Evolutionary conservation across 2,888 invertebrate species (phyloP).

Genomic region (Hermaeophaga mercurialis): DNA sequence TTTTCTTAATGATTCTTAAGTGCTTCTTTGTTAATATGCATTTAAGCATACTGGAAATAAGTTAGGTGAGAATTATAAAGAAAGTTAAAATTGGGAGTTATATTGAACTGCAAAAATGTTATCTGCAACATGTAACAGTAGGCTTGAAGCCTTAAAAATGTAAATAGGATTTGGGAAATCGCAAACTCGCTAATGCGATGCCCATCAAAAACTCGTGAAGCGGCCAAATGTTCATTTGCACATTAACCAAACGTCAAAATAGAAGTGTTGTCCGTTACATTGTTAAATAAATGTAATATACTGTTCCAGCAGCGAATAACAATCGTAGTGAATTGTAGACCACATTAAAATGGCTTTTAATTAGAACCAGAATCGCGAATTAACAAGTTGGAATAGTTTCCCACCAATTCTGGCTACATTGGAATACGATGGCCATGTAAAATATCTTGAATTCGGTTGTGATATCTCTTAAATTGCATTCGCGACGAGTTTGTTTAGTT

Average conservation of each 20-base stretch:
- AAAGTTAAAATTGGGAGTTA: too few species aligned
- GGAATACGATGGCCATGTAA: constrained; percentile 20
- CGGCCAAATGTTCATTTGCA: too few species aligned
- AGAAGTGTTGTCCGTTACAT: background rate
- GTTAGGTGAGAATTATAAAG: too few species aligned
- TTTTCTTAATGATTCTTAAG: too few species aligned
- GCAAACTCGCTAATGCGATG: too few species aligned
- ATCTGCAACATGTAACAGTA: too few species aligned
- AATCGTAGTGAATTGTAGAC: background rate
- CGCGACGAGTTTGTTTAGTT: constrained; percentile 2
- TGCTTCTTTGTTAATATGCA: too few species aligned
- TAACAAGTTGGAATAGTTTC: constrained; percentile 18
- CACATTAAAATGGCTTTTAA: constrained; percentile 19
- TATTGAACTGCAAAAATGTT: too few species aligned
- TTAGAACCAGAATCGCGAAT: constrained; percentile 19
- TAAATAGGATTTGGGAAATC: too few species aligned
- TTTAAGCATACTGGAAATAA: too few species aligned
- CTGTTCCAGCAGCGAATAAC: background rate
- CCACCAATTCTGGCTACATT: constrained; percentile 11
- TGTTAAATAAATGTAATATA: background rate
- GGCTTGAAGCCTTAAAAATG: too few species aligned
- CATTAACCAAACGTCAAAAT: background rate
- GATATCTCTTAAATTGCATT: constrained; percentile 8
- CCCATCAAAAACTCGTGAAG: too few species aligned
- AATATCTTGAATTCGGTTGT: constrained; percentile 19